phyloP scores from a whole-genome alignment of 2,113 vertebrate species.

The Tursiops truncatus region DNA sequence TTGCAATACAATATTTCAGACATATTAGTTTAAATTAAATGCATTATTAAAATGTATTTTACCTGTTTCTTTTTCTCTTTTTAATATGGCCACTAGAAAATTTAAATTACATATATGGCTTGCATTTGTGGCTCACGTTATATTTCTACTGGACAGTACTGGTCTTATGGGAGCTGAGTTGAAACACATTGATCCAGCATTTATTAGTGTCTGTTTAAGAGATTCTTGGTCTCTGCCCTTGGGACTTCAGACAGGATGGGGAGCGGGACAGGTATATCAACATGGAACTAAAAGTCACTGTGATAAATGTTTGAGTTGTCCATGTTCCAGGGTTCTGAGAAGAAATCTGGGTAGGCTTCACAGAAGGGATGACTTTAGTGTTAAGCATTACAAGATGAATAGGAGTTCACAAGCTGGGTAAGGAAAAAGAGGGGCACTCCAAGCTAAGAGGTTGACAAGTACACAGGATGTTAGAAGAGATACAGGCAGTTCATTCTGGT shows the following conservation, averaged over 20 bases:
- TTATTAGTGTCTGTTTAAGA: not conserved
- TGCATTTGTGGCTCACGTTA: not conserved
- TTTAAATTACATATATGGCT: not conserved
- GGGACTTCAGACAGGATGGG: not conserved
- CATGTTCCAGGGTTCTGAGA: not conserved
- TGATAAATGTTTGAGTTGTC: not conserved
- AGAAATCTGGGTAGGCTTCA: slow-evolving; percentile 44
- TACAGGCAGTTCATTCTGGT: not conserved
- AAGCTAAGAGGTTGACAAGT: not conserved
- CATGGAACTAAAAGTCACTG: not conserved
- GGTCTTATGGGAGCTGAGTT: not conserved
- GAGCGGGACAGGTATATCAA: not conserved
- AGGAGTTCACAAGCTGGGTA: not conserved
- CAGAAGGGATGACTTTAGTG: slow-evolving; percentile 6
- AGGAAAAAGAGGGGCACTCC: not conserved
- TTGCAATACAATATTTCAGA: not conserved
- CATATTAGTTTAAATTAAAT: not conserved
- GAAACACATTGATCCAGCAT: not conserved
- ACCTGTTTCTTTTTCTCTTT: not conserved
- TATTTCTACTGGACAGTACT: not conserved
- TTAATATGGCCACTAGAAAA: not conserved
- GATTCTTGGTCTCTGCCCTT: not conserved
- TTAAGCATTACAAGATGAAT: not conserved
- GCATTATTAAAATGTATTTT: not conserved
- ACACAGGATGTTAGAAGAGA: not conserved